Conservation (phyloP, 2,113 vertebrate genomes). For the Petaurus breviceps region DNA sequence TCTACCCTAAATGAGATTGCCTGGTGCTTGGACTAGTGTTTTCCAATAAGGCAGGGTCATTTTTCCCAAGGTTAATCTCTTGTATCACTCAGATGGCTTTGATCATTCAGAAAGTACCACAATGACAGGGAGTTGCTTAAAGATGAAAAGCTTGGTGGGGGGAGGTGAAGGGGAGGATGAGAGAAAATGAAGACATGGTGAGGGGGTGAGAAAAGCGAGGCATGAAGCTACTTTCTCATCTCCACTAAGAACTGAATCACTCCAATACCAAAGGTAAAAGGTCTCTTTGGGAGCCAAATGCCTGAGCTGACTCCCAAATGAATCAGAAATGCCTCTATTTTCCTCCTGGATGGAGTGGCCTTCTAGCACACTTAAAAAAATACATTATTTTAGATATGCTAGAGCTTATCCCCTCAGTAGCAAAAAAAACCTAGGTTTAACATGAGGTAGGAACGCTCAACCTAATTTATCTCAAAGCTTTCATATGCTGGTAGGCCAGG, state of each 20-base stretch:
- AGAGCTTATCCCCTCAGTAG: neutral
- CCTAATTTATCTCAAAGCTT: neutral
- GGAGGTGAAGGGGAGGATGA: neutral
- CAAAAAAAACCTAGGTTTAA: conserved; percentile 6
- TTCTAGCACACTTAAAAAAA: conserved; percentile 25
- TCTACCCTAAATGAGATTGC: neutral
- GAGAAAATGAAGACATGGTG: conserved; percentile 16
- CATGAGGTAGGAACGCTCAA: neutral
- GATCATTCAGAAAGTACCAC: conserved; percentile 15
- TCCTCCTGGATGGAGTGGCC: conserved; percentile 40
- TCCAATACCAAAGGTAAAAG: conserved; percentile 62
- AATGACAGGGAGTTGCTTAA: neutral
- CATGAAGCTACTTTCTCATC: conserved; percentile 67
- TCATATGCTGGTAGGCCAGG: neutral
- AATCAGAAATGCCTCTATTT: conserved; percentile 68
- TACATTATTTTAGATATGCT: conserved; percentile 13
- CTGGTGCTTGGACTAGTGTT: neutral
- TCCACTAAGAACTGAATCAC: conserved; percentile 75
- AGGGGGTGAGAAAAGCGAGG: conserved; percentile 66
- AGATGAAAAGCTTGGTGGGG: neutral
- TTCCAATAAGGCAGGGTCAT: neutral
- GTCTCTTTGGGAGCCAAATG: conserved; percentile 58
- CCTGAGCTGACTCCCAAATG: conserved; percentile 62
- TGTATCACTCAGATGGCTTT: neutral
- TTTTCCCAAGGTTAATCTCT: neutral